These are phyloP conservation scores for Siniperca chuatsi DNA, from an alignment of 2,113 vertebrate species.

Conservation along the genomic window DNA sequence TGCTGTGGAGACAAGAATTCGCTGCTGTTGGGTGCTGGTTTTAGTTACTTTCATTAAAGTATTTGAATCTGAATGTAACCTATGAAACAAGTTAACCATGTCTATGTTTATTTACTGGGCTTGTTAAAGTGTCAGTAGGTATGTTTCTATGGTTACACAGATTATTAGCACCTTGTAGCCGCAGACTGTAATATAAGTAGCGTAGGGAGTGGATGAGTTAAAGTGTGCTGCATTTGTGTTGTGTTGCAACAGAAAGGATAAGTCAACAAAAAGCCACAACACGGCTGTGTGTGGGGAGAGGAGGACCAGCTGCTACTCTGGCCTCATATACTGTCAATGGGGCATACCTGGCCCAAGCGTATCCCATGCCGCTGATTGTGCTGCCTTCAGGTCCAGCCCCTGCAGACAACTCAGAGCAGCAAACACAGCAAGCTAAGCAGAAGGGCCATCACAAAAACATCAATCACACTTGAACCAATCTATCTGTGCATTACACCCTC, in stretches of 20 bases:
- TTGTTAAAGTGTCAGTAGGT: neutral
- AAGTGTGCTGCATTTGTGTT: neutral
- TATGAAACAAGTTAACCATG: neutral
- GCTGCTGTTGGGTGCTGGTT: too few species aligned
- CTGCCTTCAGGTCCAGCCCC: neutral
- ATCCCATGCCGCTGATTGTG: neutral
- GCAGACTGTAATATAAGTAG: neutral
- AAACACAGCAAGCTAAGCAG: neutral
- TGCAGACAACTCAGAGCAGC: neutral
- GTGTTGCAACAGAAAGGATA: neutral
- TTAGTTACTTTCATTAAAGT: neutral
- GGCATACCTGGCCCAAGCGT: neutral
- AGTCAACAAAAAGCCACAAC: neutral
- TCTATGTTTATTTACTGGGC: neutral
- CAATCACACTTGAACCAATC: conserved; percentile 15
- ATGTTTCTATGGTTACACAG: neutral
- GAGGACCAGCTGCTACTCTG: neutral
- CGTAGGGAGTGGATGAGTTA: neutral
- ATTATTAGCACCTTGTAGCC: neutral
- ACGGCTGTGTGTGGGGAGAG: neutral
- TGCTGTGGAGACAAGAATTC: neutral
- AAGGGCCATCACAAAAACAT: neutral
- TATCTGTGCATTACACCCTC: conserved; percentile 4
- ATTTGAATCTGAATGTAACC: neutral
- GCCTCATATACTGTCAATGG: neutral